Conservation (phyloP, 1,140 invertebrate species). For the Brachionus calyciflorus region DNA sequence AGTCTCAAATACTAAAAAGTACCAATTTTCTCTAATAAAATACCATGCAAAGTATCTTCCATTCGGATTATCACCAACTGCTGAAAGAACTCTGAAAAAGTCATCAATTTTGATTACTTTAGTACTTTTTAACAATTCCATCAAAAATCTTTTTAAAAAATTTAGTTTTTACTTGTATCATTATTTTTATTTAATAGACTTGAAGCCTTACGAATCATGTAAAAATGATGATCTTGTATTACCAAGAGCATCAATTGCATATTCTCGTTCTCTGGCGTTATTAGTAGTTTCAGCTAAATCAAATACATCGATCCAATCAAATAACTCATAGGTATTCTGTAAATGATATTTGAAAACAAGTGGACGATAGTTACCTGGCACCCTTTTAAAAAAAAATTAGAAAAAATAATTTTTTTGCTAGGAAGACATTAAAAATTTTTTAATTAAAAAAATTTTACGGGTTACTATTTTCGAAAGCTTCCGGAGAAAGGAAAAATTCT, state of each 20-base stretch:
- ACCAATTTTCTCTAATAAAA: slow-evolving; percentile 37
- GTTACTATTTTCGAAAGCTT: neutral
- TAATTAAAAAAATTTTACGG: neutral
- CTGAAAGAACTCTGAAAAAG: neutral
- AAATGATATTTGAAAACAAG: slow-evolving; percentile 39
- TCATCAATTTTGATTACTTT: neutral
- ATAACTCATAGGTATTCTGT: slow-evolving; percentile 27
- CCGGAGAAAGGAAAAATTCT: neutral
- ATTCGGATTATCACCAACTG: slow-evolving; percentile 30
- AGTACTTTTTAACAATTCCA: neutral
- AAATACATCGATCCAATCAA: slow-evolving; percentile 30
- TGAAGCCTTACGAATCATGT: slow-evolving; percentile 11
- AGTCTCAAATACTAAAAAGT: neutral
- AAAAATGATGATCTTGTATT: slow-evolving; percentile 6
- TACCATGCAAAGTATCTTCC: slow-evolving; percentile 37
- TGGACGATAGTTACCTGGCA: neutral
- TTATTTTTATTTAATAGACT: neutral
- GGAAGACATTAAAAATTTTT: too few relatives aligned
- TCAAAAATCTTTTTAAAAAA: slow-evolving; percentile 5
- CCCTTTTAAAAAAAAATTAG: neutral
- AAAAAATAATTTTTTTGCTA: too few relatives aligned
- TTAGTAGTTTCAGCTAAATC: neutral
- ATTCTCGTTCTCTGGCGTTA: slow-evolving; percentile 16
- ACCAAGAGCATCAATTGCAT: slow-evolving; percentile 12
- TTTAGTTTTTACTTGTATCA: neutral